phyloP scores from a whole-genome alignment of 2,113 vertebrate species.

The Actenoides lindsayi region DNA sequence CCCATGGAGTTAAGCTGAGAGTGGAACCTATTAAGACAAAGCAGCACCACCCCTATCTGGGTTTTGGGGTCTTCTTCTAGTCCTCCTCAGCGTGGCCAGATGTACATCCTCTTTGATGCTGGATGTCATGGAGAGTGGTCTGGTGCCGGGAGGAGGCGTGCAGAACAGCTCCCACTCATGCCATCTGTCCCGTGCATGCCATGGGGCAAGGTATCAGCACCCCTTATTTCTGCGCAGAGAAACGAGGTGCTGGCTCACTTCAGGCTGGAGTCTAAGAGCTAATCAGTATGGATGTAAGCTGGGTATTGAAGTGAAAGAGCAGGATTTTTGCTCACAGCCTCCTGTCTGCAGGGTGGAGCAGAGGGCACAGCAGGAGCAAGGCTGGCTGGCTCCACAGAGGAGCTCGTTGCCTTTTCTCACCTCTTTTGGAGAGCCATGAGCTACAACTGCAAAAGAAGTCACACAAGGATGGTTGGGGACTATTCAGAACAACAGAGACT shows the following conservation, averaged over 20 bases:
- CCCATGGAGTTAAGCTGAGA: neutral
- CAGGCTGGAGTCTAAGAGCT: neutral
- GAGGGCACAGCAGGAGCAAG: neutral
- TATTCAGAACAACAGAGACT: neutral
- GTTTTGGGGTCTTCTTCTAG: neutral
- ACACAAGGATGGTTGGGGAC: neutral
- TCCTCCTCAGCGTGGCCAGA: neutral
- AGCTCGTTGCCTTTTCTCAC: neutral
- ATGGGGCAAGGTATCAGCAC: neutral
- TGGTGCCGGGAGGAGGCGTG: too few species aligned
- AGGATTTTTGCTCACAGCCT: neutral
- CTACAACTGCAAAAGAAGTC: neutral
- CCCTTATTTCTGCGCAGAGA: neutral
- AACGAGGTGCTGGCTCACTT: neutral
- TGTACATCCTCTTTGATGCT: accelerated
- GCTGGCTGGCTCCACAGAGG: neutral
- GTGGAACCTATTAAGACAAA: neutral
- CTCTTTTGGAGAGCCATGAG: neutral
- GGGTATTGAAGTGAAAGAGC: neutral
- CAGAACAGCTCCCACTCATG: neutral
- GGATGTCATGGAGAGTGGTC: too few species aligned
- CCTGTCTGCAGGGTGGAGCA: neutral
- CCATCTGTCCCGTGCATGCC: too few species aligned
- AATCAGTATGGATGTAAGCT: too few species aligned
- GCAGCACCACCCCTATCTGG: too few species aligned